Conservation (phyloP, 2,888 invertebrate genomes). For the Zaprionus lineosus region DNA sequence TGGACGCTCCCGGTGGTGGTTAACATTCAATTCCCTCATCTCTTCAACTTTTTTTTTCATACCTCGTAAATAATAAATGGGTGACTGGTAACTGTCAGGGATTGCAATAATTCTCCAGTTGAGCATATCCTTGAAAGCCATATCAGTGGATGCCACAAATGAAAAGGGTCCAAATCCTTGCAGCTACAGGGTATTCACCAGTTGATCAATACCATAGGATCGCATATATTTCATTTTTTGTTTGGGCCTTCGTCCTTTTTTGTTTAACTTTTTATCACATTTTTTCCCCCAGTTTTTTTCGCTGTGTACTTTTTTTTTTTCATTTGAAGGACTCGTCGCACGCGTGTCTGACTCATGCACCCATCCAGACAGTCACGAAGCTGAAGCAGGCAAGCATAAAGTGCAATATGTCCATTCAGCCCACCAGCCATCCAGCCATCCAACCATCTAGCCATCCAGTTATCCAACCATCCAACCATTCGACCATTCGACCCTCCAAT, state of each 20-base stretch:
- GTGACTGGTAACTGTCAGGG: too few relatives aligned
- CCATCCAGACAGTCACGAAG: conserved; percentile 14
- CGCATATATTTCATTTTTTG: too few relatives aligned
- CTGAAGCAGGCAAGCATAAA: not conserved
- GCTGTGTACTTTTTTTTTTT: conserved; percentile 1
- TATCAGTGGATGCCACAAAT: too few relatives aligned
- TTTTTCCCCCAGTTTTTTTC: not conserved
- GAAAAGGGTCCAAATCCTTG: too few relatives aligned
- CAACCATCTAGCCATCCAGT: too few relatives aligned
- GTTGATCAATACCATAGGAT: too few relatives aligned
- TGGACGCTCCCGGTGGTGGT: conserved; percentile 28
- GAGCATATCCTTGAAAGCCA: too few relatives aligned
- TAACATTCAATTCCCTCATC: conserved; percentile 3
- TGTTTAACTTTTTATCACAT: not conserved
- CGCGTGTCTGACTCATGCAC: conserved; percentile 44
- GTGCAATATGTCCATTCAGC: conserved; percentile 33
- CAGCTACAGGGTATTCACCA: too few relatives aligned
- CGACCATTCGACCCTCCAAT: too few relatives aligned
- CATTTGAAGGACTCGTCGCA: conserved; percentile 31
- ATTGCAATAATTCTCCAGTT: too few relatives aligned
- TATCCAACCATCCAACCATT: too few relatives aligned
- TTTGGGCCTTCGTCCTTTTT: too few relatives aligned
- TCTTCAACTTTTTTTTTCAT: not conserved
- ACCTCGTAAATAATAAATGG: not conserved
- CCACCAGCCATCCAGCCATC: not conserved